Conservation (phyloP, 2,888 invertebrate species). For the Globia sparganii region DNA sequence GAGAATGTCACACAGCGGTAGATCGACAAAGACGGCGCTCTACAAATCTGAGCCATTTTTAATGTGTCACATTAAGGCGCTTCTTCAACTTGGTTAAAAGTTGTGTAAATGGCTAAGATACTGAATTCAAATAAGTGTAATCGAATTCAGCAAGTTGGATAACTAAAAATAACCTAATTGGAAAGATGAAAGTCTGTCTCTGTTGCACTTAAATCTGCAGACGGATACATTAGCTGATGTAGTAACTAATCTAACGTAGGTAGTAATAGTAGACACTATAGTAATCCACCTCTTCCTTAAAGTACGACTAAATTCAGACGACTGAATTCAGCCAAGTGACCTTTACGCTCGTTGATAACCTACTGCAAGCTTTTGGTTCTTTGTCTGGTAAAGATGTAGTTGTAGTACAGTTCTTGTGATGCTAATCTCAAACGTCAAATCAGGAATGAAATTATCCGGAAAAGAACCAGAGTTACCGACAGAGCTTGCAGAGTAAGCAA, state of each 20-base stretch:
- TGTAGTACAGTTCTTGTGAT: not conserved
- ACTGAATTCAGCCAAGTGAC: not conserved
- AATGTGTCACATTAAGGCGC: too few species aligned
- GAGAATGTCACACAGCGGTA: not conserved
- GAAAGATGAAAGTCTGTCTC: not conserved
- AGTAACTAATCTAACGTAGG: not conserved
- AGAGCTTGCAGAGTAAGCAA: too few species aligned
- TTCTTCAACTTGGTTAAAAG: not conserved
- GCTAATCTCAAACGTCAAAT: not conserved
- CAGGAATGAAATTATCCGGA: too few species aligned
- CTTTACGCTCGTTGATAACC: too few species aligned
- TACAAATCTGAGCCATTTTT: not conserved
- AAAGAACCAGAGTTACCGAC: too few species aligned
- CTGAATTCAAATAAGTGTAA: not conserved
- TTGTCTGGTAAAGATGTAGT: not conserved
- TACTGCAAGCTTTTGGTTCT: not conserved
- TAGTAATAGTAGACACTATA: not conserved
- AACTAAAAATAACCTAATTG: not conserved
- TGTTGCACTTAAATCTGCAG: not conserved
- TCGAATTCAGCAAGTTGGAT: not conserved
- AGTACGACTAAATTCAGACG: not conserved
- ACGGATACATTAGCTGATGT: not conserved
- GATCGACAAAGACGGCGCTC: not conserved
- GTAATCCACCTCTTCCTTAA: not conserved
- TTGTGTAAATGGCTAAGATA: not conserved